Percentiles rank a stretch among this genome's conserved stretches.
Conservation (phyloP, 2,113 vertebrate genomes). For the Orcinus orca region DNA sequence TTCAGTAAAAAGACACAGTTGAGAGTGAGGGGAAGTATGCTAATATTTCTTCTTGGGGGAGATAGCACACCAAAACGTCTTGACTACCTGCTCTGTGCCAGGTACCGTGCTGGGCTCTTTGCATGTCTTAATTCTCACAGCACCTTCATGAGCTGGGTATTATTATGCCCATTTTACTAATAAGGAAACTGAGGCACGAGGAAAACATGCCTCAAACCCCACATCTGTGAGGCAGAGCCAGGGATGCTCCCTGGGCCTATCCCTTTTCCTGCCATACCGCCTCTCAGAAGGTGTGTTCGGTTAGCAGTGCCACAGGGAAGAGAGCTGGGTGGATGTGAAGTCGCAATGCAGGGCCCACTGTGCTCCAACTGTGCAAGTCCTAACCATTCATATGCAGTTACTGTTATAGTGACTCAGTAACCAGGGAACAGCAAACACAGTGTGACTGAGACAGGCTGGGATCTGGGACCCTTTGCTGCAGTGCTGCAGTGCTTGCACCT, state of each 20-base stretch:
- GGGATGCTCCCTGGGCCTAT: background rate
- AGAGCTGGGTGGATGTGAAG: background rate
- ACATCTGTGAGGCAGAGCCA: background rate
- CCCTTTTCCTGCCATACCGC: background rate
- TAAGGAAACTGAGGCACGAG: background rate
- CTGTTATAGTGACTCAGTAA: background rate
- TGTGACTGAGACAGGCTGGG: too few relatives aligned
- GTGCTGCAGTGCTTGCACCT: too few relatives aligned
- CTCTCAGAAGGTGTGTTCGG: fast-evolving
- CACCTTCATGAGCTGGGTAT: background rate
- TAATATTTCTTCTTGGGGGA: background rate
- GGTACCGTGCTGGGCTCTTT: background rate
- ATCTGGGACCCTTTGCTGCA: too few relatives aligned
- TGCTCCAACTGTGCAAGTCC: background rate
- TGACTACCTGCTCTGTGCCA: background rate
- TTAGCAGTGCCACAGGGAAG: background rate
- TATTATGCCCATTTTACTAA: background rate
- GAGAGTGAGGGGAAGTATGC: background rate
- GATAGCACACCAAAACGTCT: background rate
- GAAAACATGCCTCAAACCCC: background rate
- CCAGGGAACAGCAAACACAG: background rate
- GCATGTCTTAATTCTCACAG: background rate
- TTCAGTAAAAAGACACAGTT: background rate
- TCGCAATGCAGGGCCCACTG: fast-evolving
- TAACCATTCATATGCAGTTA: fast-evolving